Evolutionary conservation across 2,797 vertebrate species (phyloP).

Genomic region (Gorsachius magnificus): DNA sequence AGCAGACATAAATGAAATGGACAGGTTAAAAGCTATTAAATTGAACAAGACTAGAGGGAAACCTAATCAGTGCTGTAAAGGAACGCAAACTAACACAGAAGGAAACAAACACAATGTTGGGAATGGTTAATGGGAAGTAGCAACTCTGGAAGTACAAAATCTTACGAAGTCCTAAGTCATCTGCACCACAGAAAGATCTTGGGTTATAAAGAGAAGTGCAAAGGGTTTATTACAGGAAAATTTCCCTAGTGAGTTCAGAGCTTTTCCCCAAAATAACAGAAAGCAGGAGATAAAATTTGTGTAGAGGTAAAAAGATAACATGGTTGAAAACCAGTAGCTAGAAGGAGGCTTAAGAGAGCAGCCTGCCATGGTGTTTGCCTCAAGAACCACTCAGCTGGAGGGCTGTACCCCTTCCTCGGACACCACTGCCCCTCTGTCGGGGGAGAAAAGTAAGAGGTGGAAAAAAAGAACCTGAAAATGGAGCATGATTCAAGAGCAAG

Average conservation of each 20-base stretch:
- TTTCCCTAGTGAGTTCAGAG: not conserved
- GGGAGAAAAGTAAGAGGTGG: not conserved
- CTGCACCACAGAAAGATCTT: not conserved
- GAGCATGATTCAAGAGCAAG: not conserved
- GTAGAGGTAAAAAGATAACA: not conserved
- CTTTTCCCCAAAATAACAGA: not conserved
- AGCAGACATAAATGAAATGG: constrained; percentile 70
- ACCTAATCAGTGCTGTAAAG: constrained; percentile 49
- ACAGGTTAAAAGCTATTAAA: constrained; percentile 71
- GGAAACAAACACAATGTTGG: constrained; percentile 1
- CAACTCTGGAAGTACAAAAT: not conserved
- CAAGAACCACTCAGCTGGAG: not conserved
- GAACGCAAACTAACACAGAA: constrained; percentile 20
- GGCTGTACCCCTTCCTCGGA: fast-evolving
- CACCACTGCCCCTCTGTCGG: not conserved
- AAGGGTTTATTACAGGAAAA: not conserved
- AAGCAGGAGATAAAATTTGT: not conserved
- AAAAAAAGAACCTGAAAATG: not conserved
- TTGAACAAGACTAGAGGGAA: constrained; percentile 35
- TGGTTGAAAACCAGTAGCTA: not conserved
- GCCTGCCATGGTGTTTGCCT: not conserved
- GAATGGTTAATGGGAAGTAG: not conserved
- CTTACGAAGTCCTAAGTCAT: not conserved
- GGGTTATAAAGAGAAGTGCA: not conserved
- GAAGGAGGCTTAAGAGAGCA: not conserved